Evolutionary conservation across 2,888 invertebrate species (phyloP).

Genomic region (Drosophila quinaria): DNA sequence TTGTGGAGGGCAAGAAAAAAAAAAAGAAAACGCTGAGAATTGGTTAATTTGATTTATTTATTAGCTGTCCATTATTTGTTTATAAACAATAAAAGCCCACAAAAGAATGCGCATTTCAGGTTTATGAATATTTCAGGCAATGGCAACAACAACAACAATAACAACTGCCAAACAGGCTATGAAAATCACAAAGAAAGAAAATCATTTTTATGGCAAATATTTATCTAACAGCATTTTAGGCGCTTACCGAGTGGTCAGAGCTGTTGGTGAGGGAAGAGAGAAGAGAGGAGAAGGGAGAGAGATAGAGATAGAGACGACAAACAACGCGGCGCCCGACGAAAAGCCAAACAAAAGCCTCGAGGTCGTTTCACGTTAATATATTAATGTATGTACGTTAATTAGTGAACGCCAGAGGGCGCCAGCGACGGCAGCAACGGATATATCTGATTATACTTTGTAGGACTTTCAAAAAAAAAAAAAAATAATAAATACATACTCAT

Average conservation of each 20-base stretch:
- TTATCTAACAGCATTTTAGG: conserved; percentile 76
- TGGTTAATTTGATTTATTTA: conserved; percentile 76
- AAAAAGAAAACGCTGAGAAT: conserved; percentile 14
- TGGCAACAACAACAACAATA: conserved; percentile 35
- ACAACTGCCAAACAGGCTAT: conserved; percentile 35
- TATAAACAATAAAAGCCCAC: conserved; percentile 75
- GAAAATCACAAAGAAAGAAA: conserved; percentile 52
- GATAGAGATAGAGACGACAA: background rate
- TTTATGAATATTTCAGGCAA: conserved; percentile 72
- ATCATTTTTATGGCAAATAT: conserved; percentile 77
- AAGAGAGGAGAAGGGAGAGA: background rate
- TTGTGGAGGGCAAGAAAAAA: conserved; percentile 13
- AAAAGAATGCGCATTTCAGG: conserved; percentile 76
- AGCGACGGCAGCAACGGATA: conserved; percentile 12
- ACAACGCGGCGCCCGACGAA: conserved; percentile 34
- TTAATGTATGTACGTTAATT: conserved; percentile 79
- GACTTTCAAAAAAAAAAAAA: background rate
- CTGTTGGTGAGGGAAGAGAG: background rate
- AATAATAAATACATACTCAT: conserved; percentile 12
- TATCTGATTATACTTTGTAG: conserved; percentile 37
- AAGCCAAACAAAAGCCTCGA: conserved; percentile 77
- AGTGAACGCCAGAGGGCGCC: conserved; percentile 52
- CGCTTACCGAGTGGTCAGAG: conserved; percentile 33
- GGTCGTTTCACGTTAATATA: conserved; percentile 75
- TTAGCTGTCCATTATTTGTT: conserved; percentile 78